A percentile compares a stretch with the other conserved stretches of the same genome.
phyloP scores from a whole-genome alignment of 2,113 vertebrate genomes.

The Clarias gariepinus region DNA sequence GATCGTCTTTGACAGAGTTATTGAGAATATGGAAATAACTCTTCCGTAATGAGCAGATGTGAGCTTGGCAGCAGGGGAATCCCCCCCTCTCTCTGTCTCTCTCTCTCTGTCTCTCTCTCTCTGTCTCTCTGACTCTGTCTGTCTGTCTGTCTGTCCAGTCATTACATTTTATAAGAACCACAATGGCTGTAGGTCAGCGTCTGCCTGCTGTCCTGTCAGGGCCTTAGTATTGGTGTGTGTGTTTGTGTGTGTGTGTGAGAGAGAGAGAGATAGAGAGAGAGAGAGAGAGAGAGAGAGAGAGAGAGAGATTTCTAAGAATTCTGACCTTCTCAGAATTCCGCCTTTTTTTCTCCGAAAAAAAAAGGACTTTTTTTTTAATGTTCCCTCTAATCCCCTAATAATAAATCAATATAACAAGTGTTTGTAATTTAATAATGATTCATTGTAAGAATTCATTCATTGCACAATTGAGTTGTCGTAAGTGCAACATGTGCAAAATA shows the following conservation, averaged over 20 bases:
- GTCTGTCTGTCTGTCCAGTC: conserved; percentile 24
- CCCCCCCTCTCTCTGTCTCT: conserved; percentile 2
- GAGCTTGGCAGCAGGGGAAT: conserved; percentile 48
- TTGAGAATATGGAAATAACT: conserved; percentile 61
- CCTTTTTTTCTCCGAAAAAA: no score
- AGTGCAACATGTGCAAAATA: neutral
- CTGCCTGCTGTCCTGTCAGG: neutral
- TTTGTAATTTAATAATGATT: neutral
- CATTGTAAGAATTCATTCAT: neutral
- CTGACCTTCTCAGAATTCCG: no score
- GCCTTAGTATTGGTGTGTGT: neutral
- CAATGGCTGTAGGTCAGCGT: neutral
- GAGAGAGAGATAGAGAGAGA: neutral
- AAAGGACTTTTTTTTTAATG: neutral
- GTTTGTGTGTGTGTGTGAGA: neutral
- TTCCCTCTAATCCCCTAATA: neutral
- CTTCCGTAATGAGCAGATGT: conserved; percentile 60
- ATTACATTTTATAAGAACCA: neutral
- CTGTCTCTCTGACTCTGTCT: conserved; percentile 3
- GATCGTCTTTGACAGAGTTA: conserved; percentile 59
- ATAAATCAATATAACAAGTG: neutral
- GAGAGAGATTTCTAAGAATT: neutral
- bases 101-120: conserved; percentile 12
- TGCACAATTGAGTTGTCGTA: neutral
- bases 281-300: conserved; percentile 4